Evolutionary conservation across 2,113 vertebrate genomes (phyloP).

Genomic region (Podocnemis expansa): DNA sequence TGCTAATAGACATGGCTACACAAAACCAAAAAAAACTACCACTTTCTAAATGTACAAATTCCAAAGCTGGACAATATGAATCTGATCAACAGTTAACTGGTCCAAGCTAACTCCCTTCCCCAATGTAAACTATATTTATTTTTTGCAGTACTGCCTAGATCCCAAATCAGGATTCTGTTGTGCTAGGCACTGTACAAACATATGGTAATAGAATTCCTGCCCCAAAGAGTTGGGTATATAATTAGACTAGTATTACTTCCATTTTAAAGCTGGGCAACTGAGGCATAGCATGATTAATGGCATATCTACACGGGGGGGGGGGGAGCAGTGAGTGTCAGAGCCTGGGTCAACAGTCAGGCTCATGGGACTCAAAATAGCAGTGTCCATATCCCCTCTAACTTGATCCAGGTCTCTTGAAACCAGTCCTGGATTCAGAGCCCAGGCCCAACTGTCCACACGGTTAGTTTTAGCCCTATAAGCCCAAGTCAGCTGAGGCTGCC

Average conservation of each 20-base stretch:
- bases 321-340: background rate
- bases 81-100: background rate
- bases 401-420: background rate
- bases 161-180: background rate
- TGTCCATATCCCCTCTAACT: background rate
- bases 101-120: background rate
- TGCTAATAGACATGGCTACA: background rate
- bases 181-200: background rate
- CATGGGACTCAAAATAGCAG: background rate
- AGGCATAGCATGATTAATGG: background rate
- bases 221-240: background rate
- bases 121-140: background rate
- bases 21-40: background rate
- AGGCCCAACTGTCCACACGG: no score
- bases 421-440: no score
- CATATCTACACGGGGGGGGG: background rate
- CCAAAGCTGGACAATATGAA: background rate
- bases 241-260: background rate
- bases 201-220: background rate
- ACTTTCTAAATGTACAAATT: background rate
- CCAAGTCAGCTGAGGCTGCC: no score
- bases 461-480: no score
- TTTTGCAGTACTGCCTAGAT: rapidly evolving
- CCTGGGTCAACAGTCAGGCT: background rate
- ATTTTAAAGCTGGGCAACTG: background rate